Conservation (phyloP, 1,140 invertebrate species). For the Trichonephila clavipes region DNA sequence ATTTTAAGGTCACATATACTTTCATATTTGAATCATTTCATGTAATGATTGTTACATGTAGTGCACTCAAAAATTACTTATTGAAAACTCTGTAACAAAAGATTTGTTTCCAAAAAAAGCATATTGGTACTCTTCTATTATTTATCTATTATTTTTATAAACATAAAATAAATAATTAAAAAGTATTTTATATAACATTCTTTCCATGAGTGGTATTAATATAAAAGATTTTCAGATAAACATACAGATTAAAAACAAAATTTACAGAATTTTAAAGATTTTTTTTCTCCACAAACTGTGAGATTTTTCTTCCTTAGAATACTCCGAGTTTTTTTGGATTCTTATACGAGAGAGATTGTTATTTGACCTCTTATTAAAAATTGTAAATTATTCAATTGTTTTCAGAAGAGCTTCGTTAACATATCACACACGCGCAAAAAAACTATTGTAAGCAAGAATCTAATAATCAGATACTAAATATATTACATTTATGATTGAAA, state of each 20-base stretch:
- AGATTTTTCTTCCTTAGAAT: no score
- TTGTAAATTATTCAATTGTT: no score
- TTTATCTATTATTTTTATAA: conserved; percentile 51
- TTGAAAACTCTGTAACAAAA: conserved; percentile 28
- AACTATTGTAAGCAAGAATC: no score
- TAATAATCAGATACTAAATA: no score
- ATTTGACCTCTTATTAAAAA: no score
- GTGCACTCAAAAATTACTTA: neutral
- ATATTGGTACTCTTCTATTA: neutral
- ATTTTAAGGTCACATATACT: conserved; percentile 3
- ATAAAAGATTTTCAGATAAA: neutral
- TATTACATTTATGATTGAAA: no score
- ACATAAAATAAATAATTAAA: conserved; percentile 59
- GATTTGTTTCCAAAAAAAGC: conserved; percentile 16
- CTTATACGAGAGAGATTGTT: no score
- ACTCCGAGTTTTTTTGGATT: no score
- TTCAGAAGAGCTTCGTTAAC: no score
- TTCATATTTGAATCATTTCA: conserved; percentile 26
- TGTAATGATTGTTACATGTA: conserved; percentile 1
- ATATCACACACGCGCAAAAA: no score
- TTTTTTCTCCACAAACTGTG: no score
- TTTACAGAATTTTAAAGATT: no score
- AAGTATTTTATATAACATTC: conserved; percentile 58
- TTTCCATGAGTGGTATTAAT: conserved; percentile 26
- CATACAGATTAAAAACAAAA: neutral